Percentiles rank a stretch among this genome's conserved stretches.
phyloP scores from a whole-genome alignment of 1,140 invertebrate genomes.

The Temnothorax longispinosus region DNA sequence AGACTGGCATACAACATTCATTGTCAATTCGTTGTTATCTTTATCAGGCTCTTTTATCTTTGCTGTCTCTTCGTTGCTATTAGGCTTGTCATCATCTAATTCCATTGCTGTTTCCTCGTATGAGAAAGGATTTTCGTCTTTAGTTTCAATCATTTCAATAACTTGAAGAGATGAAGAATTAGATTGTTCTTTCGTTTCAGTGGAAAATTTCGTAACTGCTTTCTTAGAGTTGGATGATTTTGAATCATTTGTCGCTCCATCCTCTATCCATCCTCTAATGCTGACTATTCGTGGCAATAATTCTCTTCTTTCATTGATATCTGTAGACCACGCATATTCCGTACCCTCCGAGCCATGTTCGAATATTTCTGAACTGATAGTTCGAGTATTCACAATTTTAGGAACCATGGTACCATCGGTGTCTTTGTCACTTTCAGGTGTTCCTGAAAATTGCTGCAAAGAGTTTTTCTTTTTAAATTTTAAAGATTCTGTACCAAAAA shows the following conservation, averaged over 20 bases:
- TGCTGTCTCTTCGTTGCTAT: not conserved
- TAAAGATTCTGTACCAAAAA: conserved; percentile 39
- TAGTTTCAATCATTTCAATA: not conserved
- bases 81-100: not conserved
- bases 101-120: not conserved
- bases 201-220: not conserved
- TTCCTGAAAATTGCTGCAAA: no score
- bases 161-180: not conserved
- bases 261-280: conserved; percentile 10
- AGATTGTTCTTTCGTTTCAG: not conserved
- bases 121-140: not conserved
- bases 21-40: not conserved
- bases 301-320: not conserved
- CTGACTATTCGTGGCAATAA: conserved; percentile 67
- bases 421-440: no score
- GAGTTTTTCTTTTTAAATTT: no score
- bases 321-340: not conserved
- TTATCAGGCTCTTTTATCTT: not conserved
- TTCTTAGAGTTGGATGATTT: not conserved
- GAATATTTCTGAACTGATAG: conserved; percentile 77
- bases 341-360: conserved; percentile 63
- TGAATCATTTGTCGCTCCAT: conserved; percentile 56
- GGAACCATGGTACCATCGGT: conserved; percentile 61
- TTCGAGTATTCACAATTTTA: conserved; percentile 77
- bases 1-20: not conserved